Percentiles rank a stretch among this genome's conserved stretches.
Conservation (phyloP, 2,797 vertebrate genomes). For the Prionace glauca region DNA sequence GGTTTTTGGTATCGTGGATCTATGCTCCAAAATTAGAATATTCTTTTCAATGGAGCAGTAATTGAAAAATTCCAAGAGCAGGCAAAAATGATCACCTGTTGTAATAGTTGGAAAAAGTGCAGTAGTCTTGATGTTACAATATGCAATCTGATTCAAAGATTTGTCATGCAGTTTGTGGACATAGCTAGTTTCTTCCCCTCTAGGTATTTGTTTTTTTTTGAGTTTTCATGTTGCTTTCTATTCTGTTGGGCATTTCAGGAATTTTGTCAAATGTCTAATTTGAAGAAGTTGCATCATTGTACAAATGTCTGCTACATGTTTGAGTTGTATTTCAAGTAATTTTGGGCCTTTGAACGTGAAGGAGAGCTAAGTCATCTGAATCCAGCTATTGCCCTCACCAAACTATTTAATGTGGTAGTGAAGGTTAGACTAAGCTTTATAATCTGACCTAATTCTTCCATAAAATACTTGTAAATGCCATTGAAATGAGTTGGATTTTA, state of each 20-base stretch:
- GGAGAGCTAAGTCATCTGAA: not conserved
- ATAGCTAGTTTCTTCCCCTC: not conserved
- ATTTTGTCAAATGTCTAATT: not conserved
- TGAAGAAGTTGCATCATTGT: no score
- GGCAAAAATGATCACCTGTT: not conserved
- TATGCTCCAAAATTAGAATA: not conserved
- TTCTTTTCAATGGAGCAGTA: not conserved
- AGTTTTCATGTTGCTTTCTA: not conserved
- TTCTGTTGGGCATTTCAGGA: not conserved
- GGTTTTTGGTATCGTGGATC: not conserved
- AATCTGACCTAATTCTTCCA: not conserved
- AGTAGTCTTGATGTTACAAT: not conserved
- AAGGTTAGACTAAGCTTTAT: not conserved
- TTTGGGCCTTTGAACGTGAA: not conserved
- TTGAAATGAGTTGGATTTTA: not conserved
- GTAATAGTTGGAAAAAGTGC: not conserved
- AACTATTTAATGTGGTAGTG: not conserved
- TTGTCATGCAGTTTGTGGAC: not conserved
- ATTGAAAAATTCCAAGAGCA: not conserved
- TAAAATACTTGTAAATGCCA: not conserved
- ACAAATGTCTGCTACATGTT: not conserved
- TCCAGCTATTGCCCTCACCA: not conserved
- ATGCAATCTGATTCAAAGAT: not conserved
- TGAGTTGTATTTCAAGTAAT: not conserved
- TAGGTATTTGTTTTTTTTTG: not conserved